These are phyloP conservation scores for Sardinella longiceps DNA, from an alignment of 2,797 vertebrate species.

Conservation along the genomic window DNA sequence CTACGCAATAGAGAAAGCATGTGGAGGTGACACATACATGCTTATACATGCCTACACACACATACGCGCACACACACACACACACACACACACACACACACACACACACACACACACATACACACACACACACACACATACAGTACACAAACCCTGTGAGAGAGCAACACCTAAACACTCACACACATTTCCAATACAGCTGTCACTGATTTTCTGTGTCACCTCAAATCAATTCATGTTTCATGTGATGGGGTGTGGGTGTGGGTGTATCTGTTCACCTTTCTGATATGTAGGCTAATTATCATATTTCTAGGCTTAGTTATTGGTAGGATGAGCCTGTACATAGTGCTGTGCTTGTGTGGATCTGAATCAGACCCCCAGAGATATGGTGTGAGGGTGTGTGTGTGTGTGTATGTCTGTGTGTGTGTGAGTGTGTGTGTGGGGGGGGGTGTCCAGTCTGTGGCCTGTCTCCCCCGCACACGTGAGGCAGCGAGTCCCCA, in stretches of 20 bases:
- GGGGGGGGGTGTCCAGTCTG: slow-evolving; percentile 29
- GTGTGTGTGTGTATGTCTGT: too few species aligned
- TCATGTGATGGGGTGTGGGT: not conserved
- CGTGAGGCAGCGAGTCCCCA: slow-evolving; percentile 63
- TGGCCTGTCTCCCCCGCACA: slow-evolving; percentile 70
- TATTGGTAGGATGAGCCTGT: slow-evolving; percentile 53
- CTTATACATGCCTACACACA: not conserved
- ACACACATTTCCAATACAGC: not conserved
- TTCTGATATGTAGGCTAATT: slow-evolving; percentile 62
- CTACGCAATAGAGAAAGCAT: not conserved
- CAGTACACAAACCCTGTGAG: not conserved
- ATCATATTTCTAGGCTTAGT: slow-evolving; percentile 69
- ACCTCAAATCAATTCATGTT: slow-evolving; percentile 58
- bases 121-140: not conserved
- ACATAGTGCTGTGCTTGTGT: slow-evolving; percentile 56
- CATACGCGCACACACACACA: not conserved
- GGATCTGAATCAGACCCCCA: slow-evolving; percentile 64
- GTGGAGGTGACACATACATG: not conserved
- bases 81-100: not conserved
- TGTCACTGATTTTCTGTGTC: slow-evolving; percentile 26
- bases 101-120: not conserved
- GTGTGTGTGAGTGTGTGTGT: too few species aligned
- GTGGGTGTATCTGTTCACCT: slow-evolving; percentile 51
- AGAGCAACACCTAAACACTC: not conserved
- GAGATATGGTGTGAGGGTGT: slow-evolving; percentile 46